Conservation (phyloP, 1,140 invertebrate species). For the Pseudomyrmex flavicornis region DNA sequence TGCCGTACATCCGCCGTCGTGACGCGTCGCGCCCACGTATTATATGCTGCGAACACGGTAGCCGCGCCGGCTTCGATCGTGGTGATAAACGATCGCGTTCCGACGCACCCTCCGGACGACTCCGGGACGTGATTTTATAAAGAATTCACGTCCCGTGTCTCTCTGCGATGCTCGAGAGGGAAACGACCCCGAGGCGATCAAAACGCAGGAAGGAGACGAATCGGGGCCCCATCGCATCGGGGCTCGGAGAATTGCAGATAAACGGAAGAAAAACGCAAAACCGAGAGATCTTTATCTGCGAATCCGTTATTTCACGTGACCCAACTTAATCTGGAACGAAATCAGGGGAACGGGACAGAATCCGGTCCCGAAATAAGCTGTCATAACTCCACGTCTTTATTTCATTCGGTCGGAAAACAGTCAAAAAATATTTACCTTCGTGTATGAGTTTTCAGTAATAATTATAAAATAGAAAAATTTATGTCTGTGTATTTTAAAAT, state of each 20-base stretch:
- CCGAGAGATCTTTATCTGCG: conserved; percentile 25
- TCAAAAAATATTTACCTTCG: too few relatives aligned
- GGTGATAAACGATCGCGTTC: conserved; percentile 7
- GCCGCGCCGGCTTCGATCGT: conserved; percentile 42
- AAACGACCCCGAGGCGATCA: conserved; percentile 24
- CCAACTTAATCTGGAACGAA: not conserved
- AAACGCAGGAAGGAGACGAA: conserved; percentile 29
- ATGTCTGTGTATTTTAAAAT: too few relatives aligned
- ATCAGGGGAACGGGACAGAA: not conserved
- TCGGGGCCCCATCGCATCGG: not conserved
- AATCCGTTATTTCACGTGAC: conserved; percentile 13
- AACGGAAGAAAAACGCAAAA: conserved; percentile 32
- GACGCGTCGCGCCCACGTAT: conserved; percentile 57
- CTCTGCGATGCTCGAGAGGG: not conserved
- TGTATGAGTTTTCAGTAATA: too few relatives aligned
- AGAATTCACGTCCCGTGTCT: conserved; percentile 17
- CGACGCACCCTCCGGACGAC: not conserved
- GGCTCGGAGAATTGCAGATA: not conserved
- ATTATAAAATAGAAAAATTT: too few relatives aligned
- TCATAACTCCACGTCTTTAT: not conserved
- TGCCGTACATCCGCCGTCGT: conserved; percentile 35
- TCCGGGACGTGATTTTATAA: conserved; percentile 47
- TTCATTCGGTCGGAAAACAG: not conserved
- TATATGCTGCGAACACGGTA: conserved; percentile 63
- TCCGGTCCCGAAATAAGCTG: not conserved